A percentile compares a stretch with the other conserved stretches of the same genome.
Conservation (phyloP, 2,113 vertebrate genomes). For the Chloropsis hardwickii region DNA sequence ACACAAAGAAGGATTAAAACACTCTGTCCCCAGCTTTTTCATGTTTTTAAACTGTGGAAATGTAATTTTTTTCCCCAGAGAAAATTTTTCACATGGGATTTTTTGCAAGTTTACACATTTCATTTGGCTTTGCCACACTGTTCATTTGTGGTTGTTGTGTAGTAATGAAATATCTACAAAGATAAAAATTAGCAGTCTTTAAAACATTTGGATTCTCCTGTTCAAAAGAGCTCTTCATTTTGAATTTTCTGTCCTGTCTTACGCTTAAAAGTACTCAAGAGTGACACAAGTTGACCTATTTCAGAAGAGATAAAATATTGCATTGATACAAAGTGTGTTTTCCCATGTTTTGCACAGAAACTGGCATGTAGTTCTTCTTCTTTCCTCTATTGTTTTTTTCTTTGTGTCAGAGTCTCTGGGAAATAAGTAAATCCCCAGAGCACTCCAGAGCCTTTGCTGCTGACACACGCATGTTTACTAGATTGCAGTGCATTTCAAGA, state of each 20-base stretch:
- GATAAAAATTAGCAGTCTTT: conserved; percentile 4
- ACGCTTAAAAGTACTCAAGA: conserved; percentile 11
- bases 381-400: background rate
- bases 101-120: conserved; percentile 26
- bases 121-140: background rate
- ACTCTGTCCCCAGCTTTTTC: background rate
- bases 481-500: background rate
- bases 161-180: background rate
- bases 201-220: background rate
- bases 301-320: background rate
- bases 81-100: conserved; percentile 2
- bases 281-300: background rate
- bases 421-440: background rate
- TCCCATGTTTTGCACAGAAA: background rate
- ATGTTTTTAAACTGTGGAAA: background rate
- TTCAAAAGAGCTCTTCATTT: conserved; percentile 7
- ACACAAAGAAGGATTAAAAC: background rate
- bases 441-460: background rate
- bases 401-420: conserved; percentile 2
- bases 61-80: background rate
- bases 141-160: background rate
- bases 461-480: background rate
- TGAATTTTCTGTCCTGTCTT: background rate
- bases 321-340: background rate
- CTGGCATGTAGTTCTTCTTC: background rate